Conservation (phyloP, 2,888 invertebrate species). For the Poecilobothrus nobilitatus region DNA sequence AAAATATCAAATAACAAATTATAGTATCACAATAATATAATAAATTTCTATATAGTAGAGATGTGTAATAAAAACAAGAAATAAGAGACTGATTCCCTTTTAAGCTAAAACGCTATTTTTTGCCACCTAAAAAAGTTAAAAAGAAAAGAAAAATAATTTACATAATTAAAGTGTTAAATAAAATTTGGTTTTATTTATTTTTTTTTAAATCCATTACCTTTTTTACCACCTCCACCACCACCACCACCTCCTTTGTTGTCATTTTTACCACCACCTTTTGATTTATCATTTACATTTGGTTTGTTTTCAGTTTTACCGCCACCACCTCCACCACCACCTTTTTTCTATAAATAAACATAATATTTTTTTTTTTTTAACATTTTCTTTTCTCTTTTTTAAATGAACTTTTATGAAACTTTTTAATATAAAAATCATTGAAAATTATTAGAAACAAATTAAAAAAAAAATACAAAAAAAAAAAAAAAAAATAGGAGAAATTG, state of each 20-base stretch:
- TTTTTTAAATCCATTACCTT: slow-evolving; percentile 36
- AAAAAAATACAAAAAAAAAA: too few relatives aligned
- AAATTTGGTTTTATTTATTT: neutral
- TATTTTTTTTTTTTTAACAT: neutral
- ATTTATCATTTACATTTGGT: slow-evolving; percentile 32
- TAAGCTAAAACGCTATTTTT: slow-evolving; percentile 13
- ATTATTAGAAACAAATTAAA: too few relatives aligned
- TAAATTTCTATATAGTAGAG: too few relatives aligned
- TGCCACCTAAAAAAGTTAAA: slow-evolving; percentile 17
- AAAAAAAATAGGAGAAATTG: too few relatives aligned
- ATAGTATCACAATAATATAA: too few relatives aligned
- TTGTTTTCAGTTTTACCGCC: slow-evolving; percentile 27
- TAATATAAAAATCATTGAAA: too few relatives aligned
- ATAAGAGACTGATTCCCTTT: too few relatives aligned
- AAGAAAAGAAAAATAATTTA: too few relatives aligned
- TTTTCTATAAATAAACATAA: slow-evolving; percentile 14
- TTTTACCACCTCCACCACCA: slow-evolving; percentile 33
- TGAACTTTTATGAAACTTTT: neutral
- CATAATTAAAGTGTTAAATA: too few relatives aligned
- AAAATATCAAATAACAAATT: too few relatives aligned
- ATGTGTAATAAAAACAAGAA: too few relatives aligned
- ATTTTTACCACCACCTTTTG: slow-evolving; percentile 35
- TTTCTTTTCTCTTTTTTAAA: slow-evolving; percentile 13
- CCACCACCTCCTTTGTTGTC: slow-evolving; percentile 28
- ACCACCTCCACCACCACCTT: slow-evolving; percentile 21